Evolutionary conservation across 2,797 vertebrate genomes (phyloP), one percentile per base, ranked within the genome.

Genomic region (Lagodon rhomboides): DNA sequence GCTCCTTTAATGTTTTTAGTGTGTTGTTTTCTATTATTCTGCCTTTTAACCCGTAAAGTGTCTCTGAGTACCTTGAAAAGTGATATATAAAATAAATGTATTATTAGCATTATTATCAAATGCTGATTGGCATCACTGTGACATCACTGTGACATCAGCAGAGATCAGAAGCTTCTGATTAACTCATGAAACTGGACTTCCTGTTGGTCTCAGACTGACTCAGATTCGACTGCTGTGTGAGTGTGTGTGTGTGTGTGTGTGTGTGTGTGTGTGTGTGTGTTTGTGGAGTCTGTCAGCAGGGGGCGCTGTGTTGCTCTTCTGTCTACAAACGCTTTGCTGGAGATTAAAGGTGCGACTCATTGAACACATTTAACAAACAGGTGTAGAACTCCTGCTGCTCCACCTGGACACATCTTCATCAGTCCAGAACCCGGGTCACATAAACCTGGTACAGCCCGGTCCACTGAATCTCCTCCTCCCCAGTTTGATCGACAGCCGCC

Each of bases 211-310:
- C 55, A 56, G 30, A 41, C 20, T 58, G 55, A 58, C 55, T 60
- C 34, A 1, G 46, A 70, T 38, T 71, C 20, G 10, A 23, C 47
- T 23, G 44, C 13, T 70, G 25, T 70, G 20, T 51, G 6, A 51
- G 55, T 60, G 38, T 59, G 58, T 56, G 60, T 65, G 41, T 65
- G 56, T 60, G 44, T 71, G 25, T 71, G 20, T 53, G 7, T 62
- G 56, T 61, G 69, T 73, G 13, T 47, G 23, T 51, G 34, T 54
- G 34, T 49, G 62, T 59, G 18, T 61, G 46, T 50, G 17, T 47
- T 41, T 65, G 61, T 56, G 44, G 46, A 54, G 27, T 46, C n/a
- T 58, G 17, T 27, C 76, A 75, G 58, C 51, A 75, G 82, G 62
- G 66, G 65, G 65, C 23, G 41, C 55, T 66, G 54, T 62, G 30